Base-by-base conservation (phyloP, 1,140 invertebrate species). In the Gryllus bimaculatus region DNA sequence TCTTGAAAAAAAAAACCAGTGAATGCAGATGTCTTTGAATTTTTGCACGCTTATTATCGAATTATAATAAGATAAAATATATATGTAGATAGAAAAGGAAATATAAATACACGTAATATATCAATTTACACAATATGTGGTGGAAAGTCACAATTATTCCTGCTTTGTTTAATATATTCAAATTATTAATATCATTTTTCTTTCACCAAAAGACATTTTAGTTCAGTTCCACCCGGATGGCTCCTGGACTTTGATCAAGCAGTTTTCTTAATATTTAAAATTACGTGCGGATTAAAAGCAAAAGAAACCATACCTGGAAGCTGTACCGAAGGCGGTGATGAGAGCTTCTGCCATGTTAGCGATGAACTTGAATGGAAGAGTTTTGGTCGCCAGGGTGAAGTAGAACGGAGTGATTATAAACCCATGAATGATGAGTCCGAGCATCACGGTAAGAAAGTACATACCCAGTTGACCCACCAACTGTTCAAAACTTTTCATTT, bases 261-360 rank as follows among this genome's bases (percentile, higher is more conserved):
- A 39, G 26, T 39, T 39, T 39, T 39, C 26, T 39, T 39, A 39
- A 39, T 39, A 39, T 39, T 39, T 39, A 39, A 39, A 39, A 39
- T 39, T 2, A 5, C 1, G 1, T 39, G 5, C 1, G 26, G 26
- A 39, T 66, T 66, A 66, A 77, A 77, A 21, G 8, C 2, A 21
- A 77, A 78, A 74, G 21, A 47, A 18, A 39, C 15, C 20, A 83
- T 87, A 94, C 94, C 94, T 95, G n/a, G 95, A 97, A 79, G 94
- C 93, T 75, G 96, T 98, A 84, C 95, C 95, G 84, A 97, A 97
- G 49, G 95, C 96, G 0, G 96, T 97, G 8, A 93, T 92, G 84
- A 96, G 88, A 20, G 96, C 95, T 84, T 97, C 95, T 80, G 93
- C 90, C 89, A 97, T 93, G 83, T 94, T 93, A 20, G 89, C 90